Percentiles rank a stretch among this genome's conserved stretches.
phyloP scores from a whole-genome alignment of 2,888 invertebrate genomes.

The Dascillus cervinus region DNA sequence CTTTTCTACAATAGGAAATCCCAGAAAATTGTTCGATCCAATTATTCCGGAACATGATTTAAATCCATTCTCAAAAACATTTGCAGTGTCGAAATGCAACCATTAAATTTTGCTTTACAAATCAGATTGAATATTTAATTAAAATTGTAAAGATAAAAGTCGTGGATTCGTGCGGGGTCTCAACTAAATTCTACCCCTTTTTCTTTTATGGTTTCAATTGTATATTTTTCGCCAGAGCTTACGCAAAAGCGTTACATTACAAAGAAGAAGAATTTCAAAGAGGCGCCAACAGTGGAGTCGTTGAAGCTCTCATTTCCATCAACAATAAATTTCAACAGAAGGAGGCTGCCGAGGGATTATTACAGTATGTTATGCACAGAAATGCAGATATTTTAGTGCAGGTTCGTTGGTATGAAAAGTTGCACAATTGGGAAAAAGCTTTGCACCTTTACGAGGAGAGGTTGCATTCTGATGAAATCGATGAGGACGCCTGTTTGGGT shows the following conservation, averaged over 20 bases:
- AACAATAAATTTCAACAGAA: constrained; percentile 98
- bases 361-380: constrained; percentile 83
- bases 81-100: too few relatives aligned
- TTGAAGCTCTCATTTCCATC: constrained; percentile 90
- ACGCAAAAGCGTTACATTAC: constrained; percentile 79
- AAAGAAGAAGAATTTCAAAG: constrained; percentile 91
- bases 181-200: not conserved
- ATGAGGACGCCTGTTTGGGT: constrained; percentile 78
- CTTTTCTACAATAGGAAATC: constrained; percentile 1
- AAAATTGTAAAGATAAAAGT: too few relatives aligned
- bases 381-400: constrained; percentile 58
- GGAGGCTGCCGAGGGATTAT: constrained; percentile 90
- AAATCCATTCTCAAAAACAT: too few relatives aligned
- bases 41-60: too few relatives aligned
- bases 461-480: constrained; percentile 52
- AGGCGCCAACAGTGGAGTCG: constrained; percentile 74
- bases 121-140: too few relatives aligned
- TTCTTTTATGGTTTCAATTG: not conserved
- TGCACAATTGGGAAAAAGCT: constrained; percentile 98
- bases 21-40: too few relatives aligned
- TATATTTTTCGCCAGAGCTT: constrained; percentile 40
- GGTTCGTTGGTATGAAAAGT: constrained; percentile 97
- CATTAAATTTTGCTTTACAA: too few relatives aligned
- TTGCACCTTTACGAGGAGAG: constrained; percentile 77
- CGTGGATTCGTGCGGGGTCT: too few relatives aligned